Evolutionary conservation across 2,888 invertebrate species (phyloP).

Genomic region (Acleris laterana): DNA sequence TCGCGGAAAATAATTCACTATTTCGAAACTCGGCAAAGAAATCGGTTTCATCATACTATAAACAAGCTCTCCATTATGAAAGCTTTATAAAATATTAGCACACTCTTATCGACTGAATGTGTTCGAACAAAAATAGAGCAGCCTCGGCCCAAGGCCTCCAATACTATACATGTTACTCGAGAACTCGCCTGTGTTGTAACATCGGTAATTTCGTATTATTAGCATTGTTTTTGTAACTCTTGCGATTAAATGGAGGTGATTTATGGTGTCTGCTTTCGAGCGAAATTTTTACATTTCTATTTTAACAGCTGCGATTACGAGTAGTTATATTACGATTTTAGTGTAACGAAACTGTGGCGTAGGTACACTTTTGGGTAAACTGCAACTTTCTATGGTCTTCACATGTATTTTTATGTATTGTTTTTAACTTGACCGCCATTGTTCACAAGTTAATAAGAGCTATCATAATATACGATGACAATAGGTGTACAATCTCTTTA

Average conservation of each 20-base stretch:
- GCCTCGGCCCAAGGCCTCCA: conserved; percentile 19
- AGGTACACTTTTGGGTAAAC: too few species aligned
- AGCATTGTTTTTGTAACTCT: conserved; percentile 11
- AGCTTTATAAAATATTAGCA: conserved; percentile 29
- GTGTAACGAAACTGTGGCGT: too few species aligned
- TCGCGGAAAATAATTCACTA: neutral
- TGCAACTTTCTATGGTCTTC: too few species aligned
- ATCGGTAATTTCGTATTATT: conserved; percentile 14
- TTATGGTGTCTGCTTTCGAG: conserved; percentile 8
- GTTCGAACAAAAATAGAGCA: conserved; percentile 26
- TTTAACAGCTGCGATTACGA: too few species aligned
- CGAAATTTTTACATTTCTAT: neutral
- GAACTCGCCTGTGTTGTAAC: neutral
- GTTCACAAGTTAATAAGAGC: too few species aligned
- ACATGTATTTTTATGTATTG: too few species aligned
- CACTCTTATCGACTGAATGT: conserved; percentile 19
- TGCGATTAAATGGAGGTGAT: conserved; percentile 3
- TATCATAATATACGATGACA: too few species aligned
- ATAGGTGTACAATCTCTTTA: too few species aligned
- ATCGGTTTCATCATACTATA: neutral
- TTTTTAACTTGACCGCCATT: too few species aligned
- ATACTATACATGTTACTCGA: conserved; percentile 14
- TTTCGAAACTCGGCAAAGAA: neutral
- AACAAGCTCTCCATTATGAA: conserved; percentile 19
- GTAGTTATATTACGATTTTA: too few species aligned